Base-by-base conservation (phyloP, 2,797 vertebrate species). In the Eulemur mongoz region DNA sequence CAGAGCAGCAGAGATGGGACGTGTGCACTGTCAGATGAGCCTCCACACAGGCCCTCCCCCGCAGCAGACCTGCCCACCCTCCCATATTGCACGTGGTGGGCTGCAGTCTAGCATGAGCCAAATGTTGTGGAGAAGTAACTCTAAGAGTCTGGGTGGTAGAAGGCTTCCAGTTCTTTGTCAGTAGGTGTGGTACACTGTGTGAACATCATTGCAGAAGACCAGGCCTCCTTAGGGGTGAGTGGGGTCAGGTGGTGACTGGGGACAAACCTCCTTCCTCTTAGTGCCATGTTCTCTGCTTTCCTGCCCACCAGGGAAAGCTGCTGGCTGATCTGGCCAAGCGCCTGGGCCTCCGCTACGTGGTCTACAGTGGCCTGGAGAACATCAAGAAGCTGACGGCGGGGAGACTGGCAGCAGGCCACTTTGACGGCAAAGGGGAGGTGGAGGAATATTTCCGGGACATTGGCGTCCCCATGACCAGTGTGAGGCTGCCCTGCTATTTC, bases 291-390 rank as follows among this genome's bases (percentile, higher is more conserved):
- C 70, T 89, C 73, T 90, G 27, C 79, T 61, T 73, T 75, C n/a
- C 59, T 79, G 52, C 30, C 63, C 7, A 4, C 20, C 65, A 99
- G 98, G 98, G 98, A 0, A 98, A 90, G 93, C 50, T 83, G 1
- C 96, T 98, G 0, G 98, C 98, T 0, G 96, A 99, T 15, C 27
- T 99, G 84, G 96, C 96, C 0, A 98, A 98, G 96, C 65, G 7
- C 76, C 96, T 98, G 7, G 97, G 96, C 18, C 97, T 99, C 85
- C 61, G 0, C 72, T 98, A 98, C 0, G 89, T 98, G 0, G 91
- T 99, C 80, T 98, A 98, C 97, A 98, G 98, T 0, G 97, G 98
- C 54, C 96, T 99, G 97, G 98, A 99, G 97, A 98, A 98, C 0
- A 93, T 99, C 85, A 97, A 96, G 82, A 95, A 97, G 97, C 78